Conservation (phyloP, 2,888 invertebrate species). For the Pterostichus madidus region DNA sequence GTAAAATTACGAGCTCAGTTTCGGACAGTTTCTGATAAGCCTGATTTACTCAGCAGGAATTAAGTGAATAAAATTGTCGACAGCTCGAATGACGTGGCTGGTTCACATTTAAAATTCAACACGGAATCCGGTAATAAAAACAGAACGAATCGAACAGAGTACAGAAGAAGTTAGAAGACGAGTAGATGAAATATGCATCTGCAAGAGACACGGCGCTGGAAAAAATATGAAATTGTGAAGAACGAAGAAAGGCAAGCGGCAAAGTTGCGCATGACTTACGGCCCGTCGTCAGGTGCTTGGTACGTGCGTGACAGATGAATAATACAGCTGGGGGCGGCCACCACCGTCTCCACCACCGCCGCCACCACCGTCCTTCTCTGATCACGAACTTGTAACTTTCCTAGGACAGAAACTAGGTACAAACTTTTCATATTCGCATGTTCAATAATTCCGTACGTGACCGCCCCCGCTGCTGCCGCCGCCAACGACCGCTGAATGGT, state of each 20-base stretch:
- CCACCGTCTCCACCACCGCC: neutral
- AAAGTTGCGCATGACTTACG: conserved; percentile 65
- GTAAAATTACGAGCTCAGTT: no score
- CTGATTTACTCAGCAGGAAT: neutral
- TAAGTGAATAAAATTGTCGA: conserved; percentile 52
- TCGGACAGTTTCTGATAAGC: no score
- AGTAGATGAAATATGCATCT: conserved; percentile 64
- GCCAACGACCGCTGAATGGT: conserved; percentile 56
- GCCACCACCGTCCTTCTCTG: conserved; percentile 32
- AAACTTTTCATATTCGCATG: conserved; percentile 66
- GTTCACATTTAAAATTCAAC: conserved; percentile 60
- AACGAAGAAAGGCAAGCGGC: conserved; percentile 7
- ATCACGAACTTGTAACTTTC: conserved; percentile 64
- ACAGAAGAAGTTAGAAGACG: conserved; percentile 1
- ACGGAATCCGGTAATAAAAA: conserved; percentile 62
- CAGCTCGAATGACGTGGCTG: neutral
- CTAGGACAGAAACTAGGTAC: conserved; percentile 65
- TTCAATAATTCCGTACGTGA: conserved; percentile 67
- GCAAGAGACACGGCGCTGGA: conserved; percentile 49
- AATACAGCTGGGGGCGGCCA: conserved; percentile 67
- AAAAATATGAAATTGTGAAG: conserved; percentile 49
- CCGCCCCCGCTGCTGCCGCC: conserved; percentile 44
- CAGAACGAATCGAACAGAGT: conserved; percentile 45
- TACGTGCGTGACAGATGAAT: conserved; percentile 70
- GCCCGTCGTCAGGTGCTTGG: conserved; percentile 68